A percentile compares a stretch with the other conserved stretches of the same genome.
Conservation (phyloP, 2,113 vertebrate species). For the Cacatua alba region DNA sequence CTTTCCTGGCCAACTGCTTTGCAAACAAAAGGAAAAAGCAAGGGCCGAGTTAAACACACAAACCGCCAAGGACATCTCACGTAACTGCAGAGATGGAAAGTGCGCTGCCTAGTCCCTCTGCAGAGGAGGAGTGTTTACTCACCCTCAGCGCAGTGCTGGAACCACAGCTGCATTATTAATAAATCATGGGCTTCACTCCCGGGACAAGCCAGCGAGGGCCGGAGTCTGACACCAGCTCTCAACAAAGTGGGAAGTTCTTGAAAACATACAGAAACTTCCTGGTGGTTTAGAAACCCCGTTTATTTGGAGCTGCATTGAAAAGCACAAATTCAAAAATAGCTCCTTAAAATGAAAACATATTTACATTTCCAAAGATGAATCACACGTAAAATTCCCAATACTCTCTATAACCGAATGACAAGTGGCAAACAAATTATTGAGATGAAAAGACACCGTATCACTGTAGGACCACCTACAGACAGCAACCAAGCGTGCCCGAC, state of each 20-base stretch:
- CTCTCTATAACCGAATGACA: neutral
- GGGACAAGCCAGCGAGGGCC: neutral
- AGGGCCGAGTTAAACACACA: neutral
- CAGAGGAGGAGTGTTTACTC: neutral
- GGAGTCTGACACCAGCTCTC: neutral
- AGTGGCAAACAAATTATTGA: neutral
- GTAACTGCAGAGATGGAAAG: slow-evolving; percentile 32
- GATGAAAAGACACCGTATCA: neutral
- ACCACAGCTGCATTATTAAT: neutral
- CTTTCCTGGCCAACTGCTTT: neutral
- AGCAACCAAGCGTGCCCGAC: neutral
- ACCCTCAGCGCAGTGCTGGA: neutral
- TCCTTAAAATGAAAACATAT: neutral
- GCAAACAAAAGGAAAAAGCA: slow-evolving; percentile 2
- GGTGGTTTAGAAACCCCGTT: neutral
- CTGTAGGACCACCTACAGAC: neutral
- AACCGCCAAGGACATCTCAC: neutral
- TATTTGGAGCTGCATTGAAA: neutral
- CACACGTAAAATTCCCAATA: rapidly evolving
- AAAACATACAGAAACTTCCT: neutral
- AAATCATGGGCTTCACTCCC: neutral
- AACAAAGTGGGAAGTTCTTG: neutral
- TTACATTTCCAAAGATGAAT: neutral
- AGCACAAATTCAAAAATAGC: neutral
- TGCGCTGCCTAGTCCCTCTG: neutral